These are phyloP conservation scores for Pangasianodon hypophthalmus DNA, from an alignment of 2,113 vertebrate genomes.

Conservation along the genomic window DNA sequence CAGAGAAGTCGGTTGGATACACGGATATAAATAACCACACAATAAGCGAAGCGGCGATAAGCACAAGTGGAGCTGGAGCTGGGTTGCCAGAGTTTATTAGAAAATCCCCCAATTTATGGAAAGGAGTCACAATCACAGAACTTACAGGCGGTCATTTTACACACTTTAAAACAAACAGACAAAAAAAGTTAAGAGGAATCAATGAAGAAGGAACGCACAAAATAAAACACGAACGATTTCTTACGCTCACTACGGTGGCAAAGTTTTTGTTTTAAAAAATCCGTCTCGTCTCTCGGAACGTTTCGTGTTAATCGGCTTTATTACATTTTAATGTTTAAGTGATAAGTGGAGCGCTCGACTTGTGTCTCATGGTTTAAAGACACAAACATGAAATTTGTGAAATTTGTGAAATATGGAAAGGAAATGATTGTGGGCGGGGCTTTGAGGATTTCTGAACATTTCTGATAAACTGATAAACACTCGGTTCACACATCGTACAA, in stretches of 20 bases:
- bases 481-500: too few species aligned
- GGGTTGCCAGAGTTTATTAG: background rate
- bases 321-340: background rate
- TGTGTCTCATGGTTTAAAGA: background rate
- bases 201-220: background rate
- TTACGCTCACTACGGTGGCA: too few species aligned
- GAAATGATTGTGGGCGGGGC: background rate
- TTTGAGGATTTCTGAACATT: too few species aligned
- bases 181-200: background rate
- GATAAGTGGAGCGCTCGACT: too few species aligned
- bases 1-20: conserved; percentile 54
- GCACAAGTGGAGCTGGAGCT: background rate
- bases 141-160: background rate
- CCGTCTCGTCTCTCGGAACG: background rate
- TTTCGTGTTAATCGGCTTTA: background rate
- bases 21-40: conserved; percentile 59
- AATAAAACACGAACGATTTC: too few species aligned
- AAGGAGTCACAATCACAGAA: background rate
- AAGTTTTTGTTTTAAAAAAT: background rate
- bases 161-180: background rate
- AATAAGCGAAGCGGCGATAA: conserved; percentile 36
- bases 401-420: too few species aligned
- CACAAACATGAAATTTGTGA: too few species aligned
- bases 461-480: too few species aligned
- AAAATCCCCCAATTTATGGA: background rate